Evolutionary conservation across 2,888 invertebrate genomes (phyloP).

Genomic region (Camptogramma bilineatum): DNA sequence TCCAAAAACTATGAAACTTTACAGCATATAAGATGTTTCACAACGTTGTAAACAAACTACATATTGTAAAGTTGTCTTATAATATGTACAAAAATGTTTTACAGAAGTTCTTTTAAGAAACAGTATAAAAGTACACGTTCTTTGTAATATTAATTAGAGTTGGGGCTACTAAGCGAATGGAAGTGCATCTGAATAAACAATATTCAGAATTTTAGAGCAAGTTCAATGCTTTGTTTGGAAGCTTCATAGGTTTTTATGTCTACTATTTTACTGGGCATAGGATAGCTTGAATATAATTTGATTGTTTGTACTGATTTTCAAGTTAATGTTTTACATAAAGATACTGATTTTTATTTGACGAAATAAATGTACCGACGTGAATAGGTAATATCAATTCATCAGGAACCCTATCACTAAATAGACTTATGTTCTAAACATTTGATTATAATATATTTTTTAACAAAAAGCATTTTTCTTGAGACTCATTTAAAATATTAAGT

Average conservation of each 20-base stretch:
- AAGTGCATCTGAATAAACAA: conserved; percentile 1
- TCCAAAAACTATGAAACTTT: conserved; percentile 31
- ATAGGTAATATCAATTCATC: not conserved
- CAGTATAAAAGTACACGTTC: conserved; percentile 7
- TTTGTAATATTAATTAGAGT: conserved; percentile 9
- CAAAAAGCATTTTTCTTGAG: conserved; percentile 3
- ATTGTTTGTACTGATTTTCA: not conserved
- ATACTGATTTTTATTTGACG: not conserved
- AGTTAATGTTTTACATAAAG: not conserved
- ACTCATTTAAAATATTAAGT: not conserved
- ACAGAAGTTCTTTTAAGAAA: conserved; percentile 5
- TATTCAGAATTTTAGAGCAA: not conserved
- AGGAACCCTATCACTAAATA: conserved; percentile 4
- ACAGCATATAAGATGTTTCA: conserved; percentile 14
- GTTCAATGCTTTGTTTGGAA: not conserved
- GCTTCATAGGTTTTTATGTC: not conserved
- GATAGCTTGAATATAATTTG: not conserved
- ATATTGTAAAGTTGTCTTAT: conserved; percentile 17
- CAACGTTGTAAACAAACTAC: conserved; percentile 14
- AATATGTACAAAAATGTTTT: conserved; percentile 15
- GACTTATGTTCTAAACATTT: conserved; percentile 11
- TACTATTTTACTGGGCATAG: not conserved
- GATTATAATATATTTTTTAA: conserved; percentile 1
- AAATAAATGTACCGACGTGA: not conserved
- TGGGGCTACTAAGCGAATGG: conserved; percentile 28